Evolutionary conservation across 2,797 vertebrate species (phyloP), one percentile per base, ranked within the genome.

Genomic region (Enteromius viviparus): DNA sequence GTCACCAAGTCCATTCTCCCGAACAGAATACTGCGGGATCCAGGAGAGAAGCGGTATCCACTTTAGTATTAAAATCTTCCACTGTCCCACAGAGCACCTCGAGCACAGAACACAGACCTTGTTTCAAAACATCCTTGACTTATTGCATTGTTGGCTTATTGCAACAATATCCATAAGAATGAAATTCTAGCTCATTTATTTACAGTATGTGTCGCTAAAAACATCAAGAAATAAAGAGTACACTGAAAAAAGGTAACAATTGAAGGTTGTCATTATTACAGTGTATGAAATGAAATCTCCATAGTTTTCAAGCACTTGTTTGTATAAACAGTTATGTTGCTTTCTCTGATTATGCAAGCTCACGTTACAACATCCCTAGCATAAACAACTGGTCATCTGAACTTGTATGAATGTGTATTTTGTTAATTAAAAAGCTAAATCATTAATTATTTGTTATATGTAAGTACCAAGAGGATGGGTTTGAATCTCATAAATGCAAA

Each of bases 1-100:
- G 87, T 99, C 98, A 11, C 97, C 96, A 0, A 96, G n/a, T 14
- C 94, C 92, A 88, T 96, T 97, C 70, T 97, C 96, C 83, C 94
- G 96, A 89, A 97, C 1, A 0, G 94, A 92, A 92, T 99, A 98
- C 4, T 80, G 91, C 37, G 97, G 97, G 76, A 99, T 85, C 98
- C 98, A 99, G 84, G 58, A 86, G 17, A 98, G 90, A 82, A 98
- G 89, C 0, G 97, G 98, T 12, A 95, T 42, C 85, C 92, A 92
- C 29, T 78, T 89, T 55, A 93, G 45, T 76, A 92, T 65, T 0
- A 15, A 37, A 2, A 60, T 82, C 86, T 89, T 93, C 76, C 93
- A 78, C 71, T 85, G 86, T 68, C 90, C 85, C 11, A 80, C 86
- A 0, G 93, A 94, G 85, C 93, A 94, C 77, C 94, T 95, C 84